Evolutionary conservation across 2,113 vertebrate genomes (phyloP).

Genomic region (Rhabdomys dilectus): DNA sequence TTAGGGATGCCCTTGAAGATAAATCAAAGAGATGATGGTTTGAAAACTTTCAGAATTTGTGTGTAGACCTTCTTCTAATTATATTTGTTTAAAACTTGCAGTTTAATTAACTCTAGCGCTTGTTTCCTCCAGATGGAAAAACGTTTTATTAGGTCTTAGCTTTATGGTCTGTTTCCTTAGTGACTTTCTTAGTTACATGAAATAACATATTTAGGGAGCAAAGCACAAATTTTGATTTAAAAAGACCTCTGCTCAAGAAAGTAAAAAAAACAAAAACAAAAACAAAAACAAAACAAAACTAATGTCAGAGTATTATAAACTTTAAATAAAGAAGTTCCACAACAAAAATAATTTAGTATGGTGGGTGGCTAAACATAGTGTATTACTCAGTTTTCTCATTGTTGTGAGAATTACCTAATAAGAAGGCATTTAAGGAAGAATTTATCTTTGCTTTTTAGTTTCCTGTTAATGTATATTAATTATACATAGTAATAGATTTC

Average conservation of each 20-base stretch:
- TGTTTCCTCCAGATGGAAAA: constrained; percentile 12
- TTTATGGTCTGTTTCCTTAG: constrained; percentile 22
- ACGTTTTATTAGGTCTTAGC: neutral
- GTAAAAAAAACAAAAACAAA: neutral
- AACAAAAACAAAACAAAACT: neutral
- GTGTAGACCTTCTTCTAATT: constrained; percentile 32
- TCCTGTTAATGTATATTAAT: neutral
- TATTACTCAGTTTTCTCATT: neutral
- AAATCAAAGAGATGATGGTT: neutral
- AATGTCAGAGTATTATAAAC: neutral
- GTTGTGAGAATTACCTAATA: neutral
- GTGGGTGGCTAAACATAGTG: neutral
- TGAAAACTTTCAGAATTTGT: neutral
- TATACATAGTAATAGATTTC: neutral
- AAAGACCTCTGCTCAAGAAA: neutral
- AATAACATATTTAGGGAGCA: neutral
- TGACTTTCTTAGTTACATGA: neutral
- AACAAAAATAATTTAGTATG: neutral
- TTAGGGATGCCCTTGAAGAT: constrained; percentile 23
- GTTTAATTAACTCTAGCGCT: neutral
- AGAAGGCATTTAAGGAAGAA: neutral
- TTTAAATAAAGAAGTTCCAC: neutral
- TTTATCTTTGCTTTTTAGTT: neutral
- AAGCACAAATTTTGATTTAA: constrained; percentile 1
- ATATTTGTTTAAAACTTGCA: neutral